A percentile compares a stretch with the other conserved stretches of the same genome.
These are phyloP conservation scores for Aphelinus certus DNA, from an alignment of 1,140 invertebrate species.

Conservation along the genomic window DNA sequence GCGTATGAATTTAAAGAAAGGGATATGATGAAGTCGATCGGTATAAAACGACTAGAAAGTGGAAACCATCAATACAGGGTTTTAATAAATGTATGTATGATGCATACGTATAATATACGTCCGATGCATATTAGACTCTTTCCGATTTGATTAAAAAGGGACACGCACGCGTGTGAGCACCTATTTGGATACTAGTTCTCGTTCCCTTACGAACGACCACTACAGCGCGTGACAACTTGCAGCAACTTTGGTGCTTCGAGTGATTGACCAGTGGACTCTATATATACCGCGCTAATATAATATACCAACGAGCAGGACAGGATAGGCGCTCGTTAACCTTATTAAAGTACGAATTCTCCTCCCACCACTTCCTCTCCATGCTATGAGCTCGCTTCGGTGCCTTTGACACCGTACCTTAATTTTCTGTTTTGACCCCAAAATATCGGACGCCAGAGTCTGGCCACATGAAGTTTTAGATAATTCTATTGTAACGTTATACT, in stretches of 20 bases:
- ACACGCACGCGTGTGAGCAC: conserved; percentile 2
- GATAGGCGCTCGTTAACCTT: conserved; percentile 5
- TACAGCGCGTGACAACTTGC: not conserved
- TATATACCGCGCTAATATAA: no score
- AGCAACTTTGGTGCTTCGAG: conserved; percentile 4
- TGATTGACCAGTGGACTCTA: conserved; percentile 5
- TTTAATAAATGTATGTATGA: not conserved
- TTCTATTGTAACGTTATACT: no score
- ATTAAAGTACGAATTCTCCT: conserved; percentile 13
- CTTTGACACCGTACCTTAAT: conserved; percentile 15
- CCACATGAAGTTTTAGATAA: no score
- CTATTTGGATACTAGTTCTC: not conserved
- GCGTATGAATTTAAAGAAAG: no score
- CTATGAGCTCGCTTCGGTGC: conserved; percentile 1
- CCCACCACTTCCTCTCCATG: not conserved
- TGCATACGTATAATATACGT: no score
- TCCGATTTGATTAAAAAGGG: conserved; percentile 10
- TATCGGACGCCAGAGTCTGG: no score
- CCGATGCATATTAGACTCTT: conserved; percentile 7
- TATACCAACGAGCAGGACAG: no score
- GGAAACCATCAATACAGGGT: conserved; percentile 1
- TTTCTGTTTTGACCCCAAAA: no score
- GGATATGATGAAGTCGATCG: no score
- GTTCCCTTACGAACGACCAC: not conserved
- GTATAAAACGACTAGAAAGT: no score